These are phyloP conservation scores for Turritopsis dohrnii DNA, from an alignment of 30 jellyfish, hydroid and myxozoan species.

Conservation along the genomic window DNA sequence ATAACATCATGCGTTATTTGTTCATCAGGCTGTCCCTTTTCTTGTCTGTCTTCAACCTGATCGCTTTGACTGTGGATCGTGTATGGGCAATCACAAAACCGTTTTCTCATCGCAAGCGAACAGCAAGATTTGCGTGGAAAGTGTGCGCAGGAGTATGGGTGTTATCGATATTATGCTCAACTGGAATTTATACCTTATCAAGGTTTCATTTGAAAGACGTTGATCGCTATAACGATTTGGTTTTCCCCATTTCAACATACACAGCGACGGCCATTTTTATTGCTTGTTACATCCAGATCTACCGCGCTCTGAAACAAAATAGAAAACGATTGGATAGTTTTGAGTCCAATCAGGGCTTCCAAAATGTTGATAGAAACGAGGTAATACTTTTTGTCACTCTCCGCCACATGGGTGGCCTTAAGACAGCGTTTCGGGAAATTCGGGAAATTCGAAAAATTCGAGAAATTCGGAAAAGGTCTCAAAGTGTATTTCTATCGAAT, in stretches of 20 bases:
- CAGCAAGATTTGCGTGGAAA: background rate
- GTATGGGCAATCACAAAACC: slow-evolving; percentile 15
- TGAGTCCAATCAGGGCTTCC: background rate
- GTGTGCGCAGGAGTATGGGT: background rate
- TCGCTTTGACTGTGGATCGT: slow-evolving; percentile 7
- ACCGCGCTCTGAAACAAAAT: background rate
- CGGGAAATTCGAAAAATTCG: no score
- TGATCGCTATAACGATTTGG: slow-evolving; percentile 8
- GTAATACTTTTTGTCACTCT: no score
- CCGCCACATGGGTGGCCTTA: no score
- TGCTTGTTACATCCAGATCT: background rate
- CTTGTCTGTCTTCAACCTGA: slow-evolving; percentile 14
- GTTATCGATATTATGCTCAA: background rate
- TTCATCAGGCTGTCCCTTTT: background rate
- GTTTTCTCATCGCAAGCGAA: background rate
- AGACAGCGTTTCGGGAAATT: no score
- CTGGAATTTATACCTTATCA: background rate
- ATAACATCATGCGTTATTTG: background rate
- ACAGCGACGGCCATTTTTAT: slow-evolving; percentile 12
- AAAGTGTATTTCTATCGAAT: no score
- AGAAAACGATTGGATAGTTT: background rate
- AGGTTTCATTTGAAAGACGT: background rate
- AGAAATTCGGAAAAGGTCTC: no score
- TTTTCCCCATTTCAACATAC: slow-evolving; percentile 18
- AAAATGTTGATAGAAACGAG: background rate